Base-by-base conservation (phyloP, 2,888 invertebrate genomes). In the Oegoconia quadripuncta region DNA sequence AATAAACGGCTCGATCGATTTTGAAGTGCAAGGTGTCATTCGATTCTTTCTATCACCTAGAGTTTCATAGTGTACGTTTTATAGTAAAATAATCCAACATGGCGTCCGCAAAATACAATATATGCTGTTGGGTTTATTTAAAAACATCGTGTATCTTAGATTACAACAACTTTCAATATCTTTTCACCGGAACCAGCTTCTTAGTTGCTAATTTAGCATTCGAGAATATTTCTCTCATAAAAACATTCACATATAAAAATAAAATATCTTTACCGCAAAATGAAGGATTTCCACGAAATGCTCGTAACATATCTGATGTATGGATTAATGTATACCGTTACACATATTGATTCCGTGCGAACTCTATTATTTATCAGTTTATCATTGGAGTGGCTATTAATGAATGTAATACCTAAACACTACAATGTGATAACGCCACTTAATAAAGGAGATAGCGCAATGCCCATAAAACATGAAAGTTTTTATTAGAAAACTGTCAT, bases 311-410 rank as follows among this genome's bases (percentile, higher is more conserved):
- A 31, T 31, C n/a, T 20, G 31, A 31, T 33, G 9, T 6, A 12
- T 3, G 36, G 36, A 28, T 36, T 29, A 36, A 15, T 12, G 12
- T 27, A 12, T 23, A 9, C 11, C n/a, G 33, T 23, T 40, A 20
- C 29, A 18, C 12, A 37, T 64, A 66, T 66, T 64, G 62, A 63
- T 66, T 65, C 56, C 50, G 45, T 47, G 39, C 49, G 49, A 53
- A 57, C 49, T 55, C 48, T 44, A 55, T 61, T 48, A 53, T 51
- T 46, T 58, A 65, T 62, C 60, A 55, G 52, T 57, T 58, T 60
- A 67, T 64, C 65, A 52, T 46, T 61, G 41, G 37, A 65, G 58
- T 49, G 60, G 44, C 42, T 41, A 36, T 53, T 65, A 63, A 64
- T 65, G 56, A 64, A 61, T 48, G 49, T 49, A 52, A 61, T 52